Conservation (phyloP, 2,888 invertebrate species). For the Drosophila algonquin region DNA sequence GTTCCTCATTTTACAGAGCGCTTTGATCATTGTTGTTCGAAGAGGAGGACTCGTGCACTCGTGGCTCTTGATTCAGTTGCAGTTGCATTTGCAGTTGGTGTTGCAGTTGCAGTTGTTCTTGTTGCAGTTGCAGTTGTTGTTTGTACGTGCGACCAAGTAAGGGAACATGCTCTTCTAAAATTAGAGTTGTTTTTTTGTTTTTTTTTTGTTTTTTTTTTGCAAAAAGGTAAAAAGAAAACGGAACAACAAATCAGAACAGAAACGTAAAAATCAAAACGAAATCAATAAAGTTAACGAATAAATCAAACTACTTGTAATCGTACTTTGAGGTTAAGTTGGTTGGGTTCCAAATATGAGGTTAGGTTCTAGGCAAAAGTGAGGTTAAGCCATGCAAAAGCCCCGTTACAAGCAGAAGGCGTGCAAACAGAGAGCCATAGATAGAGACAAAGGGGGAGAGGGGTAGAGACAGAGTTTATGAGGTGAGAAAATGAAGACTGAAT, state of each 20-base stretch:
- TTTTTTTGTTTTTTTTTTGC: conserved; percentile 39
- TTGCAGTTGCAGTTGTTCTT: conserved; percentile 26
- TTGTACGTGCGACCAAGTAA: conserved; percentile 84
- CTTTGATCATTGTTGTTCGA: conserved; percentile 41
- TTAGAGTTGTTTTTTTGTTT: conserved; percentile 49
- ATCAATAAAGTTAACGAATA: conserved; percentile 7
- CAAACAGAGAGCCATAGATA: conserved; percentile 18
- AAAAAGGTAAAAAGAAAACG: conserved; percentile 57
- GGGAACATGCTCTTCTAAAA: conserved; percentile 86
- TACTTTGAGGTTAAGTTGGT: not conserved
- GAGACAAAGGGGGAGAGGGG: conserved; percentile 2
- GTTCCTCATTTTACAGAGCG: conserved; percentile 22
- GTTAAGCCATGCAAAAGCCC: conserved; percentile 40
- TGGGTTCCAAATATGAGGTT: conserved; percentile 9
- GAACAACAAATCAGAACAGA: conserved; percentile 18
- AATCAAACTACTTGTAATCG: conserved; percentile 4
- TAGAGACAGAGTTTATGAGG: conserved; percentile 6
- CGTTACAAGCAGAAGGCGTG: conserved; percentile 28
- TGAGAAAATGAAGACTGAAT: conserved; percentile 17
- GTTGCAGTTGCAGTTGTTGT: conserved; percentile 42
- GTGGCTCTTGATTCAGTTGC: conserved; percentile 3
- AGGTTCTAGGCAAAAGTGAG: not conserved
- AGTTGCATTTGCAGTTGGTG: conserved; percentile 21
- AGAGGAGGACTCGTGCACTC: conserved; percentile 23
- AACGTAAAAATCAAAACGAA: conserved; percentile 21